A percentile compares a stretch with the other conserved stretches of the same genome.
Evolutionary conservation across 2,797 vertebrate species (phyloP).

Genomic region (Spheniscus humboldti): DNA sequence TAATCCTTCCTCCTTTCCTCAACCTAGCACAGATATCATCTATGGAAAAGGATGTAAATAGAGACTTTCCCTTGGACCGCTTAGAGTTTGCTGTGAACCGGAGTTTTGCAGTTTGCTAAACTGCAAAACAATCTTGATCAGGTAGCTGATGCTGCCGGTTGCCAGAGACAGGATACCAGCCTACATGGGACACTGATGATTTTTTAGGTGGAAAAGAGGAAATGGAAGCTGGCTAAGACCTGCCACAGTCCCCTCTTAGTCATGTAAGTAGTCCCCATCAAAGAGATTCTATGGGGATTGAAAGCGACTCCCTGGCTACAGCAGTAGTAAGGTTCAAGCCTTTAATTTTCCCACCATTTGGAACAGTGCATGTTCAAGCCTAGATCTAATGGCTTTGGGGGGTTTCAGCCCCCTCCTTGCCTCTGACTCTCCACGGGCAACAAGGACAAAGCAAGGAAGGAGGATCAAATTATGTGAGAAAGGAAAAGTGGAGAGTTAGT

Average conservation of each 20-base stretch:
- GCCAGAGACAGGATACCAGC: not conserved
- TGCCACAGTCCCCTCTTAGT: not conserved
- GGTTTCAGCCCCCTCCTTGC: not conserved
- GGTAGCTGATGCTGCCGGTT: not conserved
- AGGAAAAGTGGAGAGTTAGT: not conserved
- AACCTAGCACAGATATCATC: not conserved
- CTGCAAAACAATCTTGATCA: not conserved
- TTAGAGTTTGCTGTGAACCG: not conserved
- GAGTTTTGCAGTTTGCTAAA: not conserved
- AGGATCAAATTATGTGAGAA: not conserved
- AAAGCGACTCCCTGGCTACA: not conserved
- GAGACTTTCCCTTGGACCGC: not conserved
- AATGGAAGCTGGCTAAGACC: not conserved
- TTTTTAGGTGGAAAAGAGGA: not conserved
- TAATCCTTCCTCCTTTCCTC: not conserved
- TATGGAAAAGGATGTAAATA: not conserved
- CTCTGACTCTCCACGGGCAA: accelerated
- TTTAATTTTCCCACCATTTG: not conserved
- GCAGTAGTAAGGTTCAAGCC: not conserved
- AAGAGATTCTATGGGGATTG: not conserved
- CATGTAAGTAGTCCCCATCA: not conserved
- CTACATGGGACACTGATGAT: accelerated
- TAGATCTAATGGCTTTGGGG: not conserved
- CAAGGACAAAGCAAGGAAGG: not conserved
- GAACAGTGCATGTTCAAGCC: no score